These are phyloP conservation scores for Heterohyrax brucei DNA, from an alignment of 2,797 vertebrate species.

Conservation along the genomic window DNA sequence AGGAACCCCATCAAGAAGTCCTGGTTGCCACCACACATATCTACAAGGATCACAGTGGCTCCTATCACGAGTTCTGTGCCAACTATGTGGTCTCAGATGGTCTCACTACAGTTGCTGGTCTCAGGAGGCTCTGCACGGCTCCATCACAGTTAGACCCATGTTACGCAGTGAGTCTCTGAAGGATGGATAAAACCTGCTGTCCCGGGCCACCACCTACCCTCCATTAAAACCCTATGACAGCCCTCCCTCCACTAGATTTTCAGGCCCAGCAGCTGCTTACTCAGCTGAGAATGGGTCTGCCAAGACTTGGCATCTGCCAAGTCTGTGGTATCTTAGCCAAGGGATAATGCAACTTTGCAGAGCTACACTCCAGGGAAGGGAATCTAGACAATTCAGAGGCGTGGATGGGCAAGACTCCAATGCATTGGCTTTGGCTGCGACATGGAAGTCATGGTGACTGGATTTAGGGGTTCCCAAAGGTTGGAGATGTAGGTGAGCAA, in stretches of 20 bases:
- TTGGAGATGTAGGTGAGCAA: background rate
- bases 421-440: slow-evolving; percentile 90
- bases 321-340: background rate
- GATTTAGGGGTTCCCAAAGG: background rate
- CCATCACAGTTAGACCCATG: slow-evolving; percentile 81
- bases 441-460: slow-evolving; percentile 90
- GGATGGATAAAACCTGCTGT: background rate
- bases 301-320: background rate
- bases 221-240: background rate
- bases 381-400: background rate
- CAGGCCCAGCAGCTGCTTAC: background rate
- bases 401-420: slow-evolving; percentile 61
- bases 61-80: slow-evolving; percentile 89
- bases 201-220: background rate
- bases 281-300: background rate
- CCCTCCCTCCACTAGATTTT: background rate
- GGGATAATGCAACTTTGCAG: background rate
- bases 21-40: slow-evolving; percentile 68
- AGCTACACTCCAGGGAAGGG: background rate
- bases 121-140: slow-evolving; percentile 88
- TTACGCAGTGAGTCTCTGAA: background rate
- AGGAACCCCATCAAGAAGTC: background rate
- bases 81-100: slow-evolving; percentile 80
- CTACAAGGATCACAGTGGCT: slow-evolving; percentile 89
- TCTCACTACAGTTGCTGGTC: slow-evolving; percentile 84